These are phyloP conservation scores for Acronicta aceris DNA, from an alignment of 2,888 invertebrate genomes.

Conservation along the genomic window DNA sequence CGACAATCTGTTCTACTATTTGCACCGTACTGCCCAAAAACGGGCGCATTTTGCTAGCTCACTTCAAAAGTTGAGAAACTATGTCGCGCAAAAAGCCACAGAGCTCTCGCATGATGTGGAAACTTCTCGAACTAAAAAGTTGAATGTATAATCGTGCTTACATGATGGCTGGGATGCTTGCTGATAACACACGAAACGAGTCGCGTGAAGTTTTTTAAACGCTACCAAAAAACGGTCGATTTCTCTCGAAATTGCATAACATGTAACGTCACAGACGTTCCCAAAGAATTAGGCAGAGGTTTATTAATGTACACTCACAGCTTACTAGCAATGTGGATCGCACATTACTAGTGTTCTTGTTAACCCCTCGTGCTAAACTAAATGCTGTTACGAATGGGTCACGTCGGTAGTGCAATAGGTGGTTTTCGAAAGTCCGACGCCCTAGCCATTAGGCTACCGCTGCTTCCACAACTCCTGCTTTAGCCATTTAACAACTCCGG, in stretches of 20 bases:
- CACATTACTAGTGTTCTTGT: too few species aligned
- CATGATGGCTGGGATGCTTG: conserved; percentile 19
- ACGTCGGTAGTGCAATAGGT: too few species aligned
- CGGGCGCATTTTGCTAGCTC: conserved; percentile 37
- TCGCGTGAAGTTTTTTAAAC: conserved; percentile 4
- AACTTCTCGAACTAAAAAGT: conserved; percentile 51
- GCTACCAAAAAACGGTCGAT: not conserved
- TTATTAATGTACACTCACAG: too few species aligned
- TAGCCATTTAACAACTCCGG: too few species aligned
- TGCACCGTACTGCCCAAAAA: conserved; percentile 29
- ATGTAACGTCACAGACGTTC: too few species aligned
- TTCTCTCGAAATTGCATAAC: not conserved
- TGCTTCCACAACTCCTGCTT: too few species aligned
- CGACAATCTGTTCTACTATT: conserved; percentile 34
- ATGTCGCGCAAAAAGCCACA: conserved; percentile 52
- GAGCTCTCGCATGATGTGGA: conserved; percentile 49
- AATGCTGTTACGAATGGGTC: too few species aligned
- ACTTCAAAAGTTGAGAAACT: conserved; percentile 49
- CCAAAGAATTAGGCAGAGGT: too few species aligned
- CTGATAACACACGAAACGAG: conserved; percentile 33
- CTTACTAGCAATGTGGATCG: too few species aligned
- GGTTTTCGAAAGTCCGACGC: too few species aligned
- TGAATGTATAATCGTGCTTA: conserved; percentile 51
- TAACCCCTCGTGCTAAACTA: too few species aligned
- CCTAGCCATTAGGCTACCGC: too few species aligned